These are phyloP conservation scores for Nomada ruficornis DNA, from an alignment of 2,888 invertebrate genomes.

Conservation along the genomic window DNA sequence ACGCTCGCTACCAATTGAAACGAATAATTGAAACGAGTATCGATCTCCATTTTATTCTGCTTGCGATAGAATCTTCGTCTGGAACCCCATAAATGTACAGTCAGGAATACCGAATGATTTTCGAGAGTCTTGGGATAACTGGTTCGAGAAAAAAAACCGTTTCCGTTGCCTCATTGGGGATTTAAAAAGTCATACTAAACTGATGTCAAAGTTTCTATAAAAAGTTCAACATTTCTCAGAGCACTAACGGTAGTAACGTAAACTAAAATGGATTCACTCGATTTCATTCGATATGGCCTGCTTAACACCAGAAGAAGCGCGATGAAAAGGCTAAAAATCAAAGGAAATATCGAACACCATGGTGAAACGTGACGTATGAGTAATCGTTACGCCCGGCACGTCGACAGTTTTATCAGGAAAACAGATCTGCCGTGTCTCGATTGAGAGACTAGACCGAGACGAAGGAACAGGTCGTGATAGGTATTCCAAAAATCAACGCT, in stretches of 20 bases:
- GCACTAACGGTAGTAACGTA: not conserved
- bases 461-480: not conserved
- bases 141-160: no score
- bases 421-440: constrained; percentile 35
- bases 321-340: not conserved
- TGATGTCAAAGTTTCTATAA: no score
- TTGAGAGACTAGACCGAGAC: constrained; percentile 27
- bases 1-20: not conserved
- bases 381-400: constrained; percentile 47
- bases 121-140: not conserved
- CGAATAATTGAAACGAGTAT: not conserved
- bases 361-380: constrained; percentile 14
- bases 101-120: not conserved
- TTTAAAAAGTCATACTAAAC: no score
- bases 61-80: no score
- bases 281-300: not conserved
- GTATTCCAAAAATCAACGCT: constrained; percentile 14
- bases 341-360: constrained; percentile 12
- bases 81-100: no score
- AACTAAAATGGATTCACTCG: constrained; percentile 17
- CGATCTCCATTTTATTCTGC: no score
- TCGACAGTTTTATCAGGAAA: constrained; percentile 27
- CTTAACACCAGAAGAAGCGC: not conserved
- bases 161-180: no score
- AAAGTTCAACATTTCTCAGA: not conserved